Evolutionary conservation across 2,797 vertebrate genomes (phyloP), one percentile per base, ranked within the genome.

Genomic region (Amphiprion clarkii): DNA sequence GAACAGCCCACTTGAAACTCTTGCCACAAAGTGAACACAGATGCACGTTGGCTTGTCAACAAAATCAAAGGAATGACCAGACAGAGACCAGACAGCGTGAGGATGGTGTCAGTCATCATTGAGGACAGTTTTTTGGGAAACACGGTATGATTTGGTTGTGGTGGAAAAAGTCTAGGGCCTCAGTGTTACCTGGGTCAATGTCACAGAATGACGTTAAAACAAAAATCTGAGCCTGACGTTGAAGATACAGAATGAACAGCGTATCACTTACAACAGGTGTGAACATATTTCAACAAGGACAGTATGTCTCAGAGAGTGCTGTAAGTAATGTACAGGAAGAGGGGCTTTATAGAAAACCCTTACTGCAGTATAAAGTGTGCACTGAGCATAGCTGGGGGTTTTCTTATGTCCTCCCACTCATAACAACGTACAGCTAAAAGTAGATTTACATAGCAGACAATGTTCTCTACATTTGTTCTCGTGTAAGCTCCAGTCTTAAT

Each of bases 11-110:
- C 80, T 87, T 86, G 71, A 89, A 90, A 81, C 71, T 76, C 44
- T 71, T 19, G 46, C 86, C 85, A 74, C 85, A 92, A 93, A 94
- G 84, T 92, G 90, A 93, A 88, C 70, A 67, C 92, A 94, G 81
- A 93, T 92, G 91, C 78, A 83, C 2, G 2, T 39, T 61, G 69
- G 68, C 67, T 79, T 78, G 73, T 76, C 67, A 81, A 60, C 65
- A 73, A 74, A 84, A 23, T 79, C 48, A 60, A 78, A 81, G 60
- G 71, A 77, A 82, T 66, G 31, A 87, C 55, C 23, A 65, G 76
- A 83, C 63, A 63, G 55, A 76, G 78, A 81, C 40, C 86, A 85
- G 77, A 84, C 21, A 13, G 40, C 29, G 39, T 40, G 48, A 70
- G 68, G 65, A 79, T 64, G 51, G 53, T 75, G 67, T 71, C 63